Base-by-base conservation (phyloP, 2,797 vertebrate genomes). In the Glyptemys insculpta region DNA sequence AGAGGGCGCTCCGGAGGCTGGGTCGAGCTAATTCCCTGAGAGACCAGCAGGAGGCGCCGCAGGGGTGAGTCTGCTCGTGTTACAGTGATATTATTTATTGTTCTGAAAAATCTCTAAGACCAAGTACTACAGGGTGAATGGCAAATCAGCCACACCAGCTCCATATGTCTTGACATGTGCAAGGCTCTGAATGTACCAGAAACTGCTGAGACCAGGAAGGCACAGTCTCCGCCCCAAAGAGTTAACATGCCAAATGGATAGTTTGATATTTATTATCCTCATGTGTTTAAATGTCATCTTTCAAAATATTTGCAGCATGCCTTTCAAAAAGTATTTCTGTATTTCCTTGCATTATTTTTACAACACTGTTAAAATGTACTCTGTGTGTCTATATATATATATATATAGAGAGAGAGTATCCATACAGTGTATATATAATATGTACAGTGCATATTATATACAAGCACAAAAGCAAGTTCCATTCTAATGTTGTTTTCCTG, bases 361-460 rank as follows among this genome's bases (percentile, higher is more conserved):
- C 83, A 91, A 3, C 14, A 15, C 47, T 80, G 49, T 23, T 8
- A 54, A 49, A 6, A 81, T 83, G 37, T 49, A 34, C 19, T 6
- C 6, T 34, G 3, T 8, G 18, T 89, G 92, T 83, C 27, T 81
- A n/a, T 81, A 88, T 41, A 89, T 50, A 79, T 80, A 41, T 41
- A 41, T 41, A 41, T 41, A 41, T 41, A 41, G 15, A 23, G 80
- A 49, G 49, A 14, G 83, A 47, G 68, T 49, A 57, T 50, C 79
- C 85, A 90, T 84, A 65, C 90, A 87, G 41, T 52, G 41, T 52
- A 37, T 68, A 53, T 96, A 78, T 85, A 92, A 90, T 87, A 94
- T 90, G 59, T 87, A 16, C 49, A 82, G 57, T 29, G 74, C 81
- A 88, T 90, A 80, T 83, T 91, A 81, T 93, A 29, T 86, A 7